Base-by-base conservation (phyloP, 1,140 invertebrate genomes). In the Neodiprion fabricii region DNA sequence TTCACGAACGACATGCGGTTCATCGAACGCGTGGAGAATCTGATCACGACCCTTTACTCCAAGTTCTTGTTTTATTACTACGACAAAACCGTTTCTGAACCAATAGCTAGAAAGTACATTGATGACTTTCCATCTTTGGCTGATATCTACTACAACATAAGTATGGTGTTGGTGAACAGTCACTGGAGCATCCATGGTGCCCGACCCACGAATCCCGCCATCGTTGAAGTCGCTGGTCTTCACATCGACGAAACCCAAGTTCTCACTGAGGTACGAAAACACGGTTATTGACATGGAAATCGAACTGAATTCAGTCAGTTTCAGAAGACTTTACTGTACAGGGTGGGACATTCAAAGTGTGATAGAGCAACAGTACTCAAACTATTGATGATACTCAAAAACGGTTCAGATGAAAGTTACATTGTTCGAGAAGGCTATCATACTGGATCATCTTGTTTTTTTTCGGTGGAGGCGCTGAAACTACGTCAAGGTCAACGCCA, bases 81-180 rank as follows among this genome's bases (percentile, higher is more conserved):
- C 0, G 53, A 61, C n/a, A 61, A 61, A 17, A 9, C 8, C 5
- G 53, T 61, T 9, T 61, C 53, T 11, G 53, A 61, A 61, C 53
- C 53, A 61, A 12, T 61, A 17, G 53, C 53, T 61, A 86, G 86
- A 71, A 84, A 90, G 73, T 89, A 91, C 79, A 90, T 91, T 71
- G 90, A 61, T 53, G 86, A 91, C 74, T 79, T 92, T 23, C 92
- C 92, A 1, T 87, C 90, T 1, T 80, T 94, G 48, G 85, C 88
- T 70, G 90, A 91, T 73, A 83, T 94, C 49, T 90, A 86, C 70
- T 82, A 67, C 70, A 82, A 78, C 47, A 75, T 83, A 10, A 84
- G 85, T 14, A 68, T 90, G 23, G 79, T 84, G 21, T 76, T 90
- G 28, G 77, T 85, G 1, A 90, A 90, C 78, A 83, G 82, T 12